Evolutionary conservation across 2,888 invertebrate genomes (phyloP).

Genomic region (Eupithecia tripunctaria): DNA sequence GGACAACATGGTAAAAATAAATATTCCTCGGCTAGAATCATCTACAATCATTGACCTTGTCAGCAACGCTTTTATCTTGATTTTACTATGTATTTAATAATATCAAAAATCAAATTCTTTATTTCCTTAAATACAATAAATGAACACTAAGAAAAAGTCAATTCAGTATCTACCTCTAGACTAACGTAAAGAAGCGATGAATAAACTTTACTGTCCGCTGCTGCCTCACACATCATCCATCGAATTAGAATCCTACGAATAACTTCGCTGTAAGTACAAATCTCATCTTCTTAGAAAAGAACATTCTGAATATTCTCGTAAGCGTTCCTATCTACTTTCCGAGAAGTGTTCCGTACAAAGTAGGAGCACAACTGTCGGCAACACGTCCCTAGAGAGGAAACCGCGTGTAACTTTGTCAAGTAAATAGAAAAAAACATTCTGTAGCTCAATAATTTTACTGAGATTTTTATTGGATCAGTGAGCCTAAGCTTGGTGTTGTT

Average conservation of each 20-base stretch:
- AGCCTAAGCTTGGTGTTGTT: neutral
- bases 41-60: no score
- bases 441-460: slow-evolving; percentile 4
- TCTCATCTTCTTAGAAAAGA: slow-evolving; percentile 1
- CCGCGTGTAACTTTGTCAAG: slow-evolving; percentile 4
- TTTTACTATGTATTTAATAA: no score
- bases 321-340: slow-evolving; percentile 12
- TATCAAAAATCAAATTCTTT: no score
- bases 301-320: neutral
- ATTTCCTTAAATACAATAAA: no score
- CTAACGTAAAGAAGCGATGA: no score
- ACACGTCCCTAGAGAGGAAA: slow-evolving; percentile 5
- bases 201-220: neutral
- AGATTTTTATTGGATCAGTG: neutral
- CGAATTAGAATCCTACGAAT: neutral
- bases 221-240: neutral
- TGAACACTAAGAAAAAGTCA: no score
- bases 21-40: no score
- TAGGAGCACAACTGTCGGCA: neutral
- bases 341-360: slow-evolving; percentile 9
- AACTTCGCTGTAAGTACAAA: neutral
- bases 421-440: slow-evolving; percentile 10
- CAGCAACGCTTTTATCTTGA: no score
- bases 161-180: no score
- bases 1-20: no score